A percentile compares a stretch with the other conserved stretches of the same genome.
These are phyloP conservation scores for Boulengeromyrus knoepffleri DNA, from an alignment of 2,113 vertebrate genomes.

Conservation along the genomic window DNA sequence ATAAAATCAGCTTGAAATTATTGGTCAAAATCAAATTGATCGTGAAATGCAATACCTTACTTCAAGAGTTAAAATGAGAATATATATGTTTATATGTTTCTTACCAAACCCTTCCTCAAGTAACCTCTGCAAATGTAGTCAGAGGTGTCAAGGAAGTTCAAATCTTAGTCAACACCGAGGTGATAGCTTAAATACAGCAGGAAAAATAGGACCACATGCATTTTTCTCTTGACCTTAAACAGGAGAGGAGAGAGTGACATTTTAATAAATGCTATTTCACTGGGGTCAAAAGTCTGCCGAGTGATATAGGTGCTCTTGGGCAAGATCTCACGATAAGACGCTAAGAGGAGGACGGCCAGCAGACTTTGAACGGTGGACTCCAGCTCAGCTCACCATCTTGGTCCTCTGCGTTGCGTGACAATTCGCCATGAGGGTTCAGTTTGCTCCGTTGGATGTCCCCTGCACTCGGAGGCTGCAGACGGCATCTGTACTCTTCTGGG, in stretches of 20 bases:
- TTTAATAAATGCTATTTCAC: neutral
- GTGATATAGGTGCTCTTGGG: constrained; percentile 27
- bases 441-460: constrained; percentile 61
- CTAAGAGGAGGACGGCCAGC: constrained; percentile 16
- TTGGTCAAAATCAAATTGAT: neutral
- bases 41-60: neutral
- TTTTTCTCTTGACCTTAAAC: neutral
- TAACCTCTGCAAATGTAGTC: neutral
- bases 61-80: neutral
- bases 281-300: constrained; percentile 46
- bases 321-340: constrained; percentile 45
- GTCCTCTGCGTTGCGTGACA: neutral
- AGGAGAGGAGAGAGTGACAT: neutral
- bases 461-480: constrained; percentile 70
- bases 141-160: neutral
- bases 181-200: neutral
- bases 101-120: neutral
- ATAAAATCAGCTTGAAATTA: neutral
- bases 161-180: neutral
- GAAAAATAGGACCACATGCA: neutral
- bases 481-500: constrained; percentile 59
- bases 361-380: constrained; percentile 56
- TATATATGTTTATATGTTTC: neutral
- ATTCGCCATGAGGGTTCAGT: constrained; percentile 63
- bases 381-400: neutral